Base-by-base conservation (phyloP, 92 coral and sea anemone genomes). In the Desmophyllum pertusum region DNA sequence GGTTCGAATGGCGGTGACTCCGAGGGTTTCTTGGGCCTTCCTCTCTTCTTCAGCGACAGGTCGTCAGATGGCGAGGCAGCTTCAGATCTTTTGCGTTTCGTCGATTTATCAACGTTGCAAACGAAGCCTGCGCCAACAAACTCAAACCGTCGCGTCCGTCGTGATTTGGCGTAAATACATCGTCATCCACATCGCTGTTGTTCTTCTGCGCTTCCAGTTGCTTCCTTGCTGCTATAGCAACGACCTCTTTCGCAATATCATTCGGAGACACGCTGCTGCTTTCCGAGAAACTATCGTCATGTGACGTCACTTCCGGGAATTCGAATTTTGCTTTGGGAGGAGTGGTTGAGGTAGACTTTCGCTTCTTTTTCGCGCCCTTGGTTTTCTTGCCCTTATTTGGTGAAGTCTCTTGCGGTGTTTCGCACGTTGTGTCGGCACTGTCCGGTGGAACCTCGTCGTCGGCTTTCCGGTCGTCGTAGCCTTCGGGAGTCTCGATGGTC, bases 131-230 rank as follows among this genome's bases (percentile, higher is more conserved):
- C 29, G 84, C 98, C 81, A 96, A 67, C 68, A 96, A 79, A 70
- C 90, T 90, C 82, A 96, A 83, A 17, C 96, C 98, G 17, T 89
- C 93, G 4, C 87, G 89, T 1, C 87, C 92, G 15, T 86, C 90
- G 21, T 59, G 88, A 36, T 57, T 86, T 4, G 89, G 46, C 25
- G 84, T 76, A 87, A 94, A 94, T 6, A 94, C 98, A 19, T 89
- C 92, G 77, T 94, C 98, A 64, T 94, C 94, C 13, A 91, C 84
- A 31, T 93, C 94, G 39, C 78, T 69, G 52, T 72, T 87, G 70
- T 77, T 87, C 53, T 84, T 88, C 50, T 73, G 87, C 38, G 87
- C 82, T 63, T 84, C 82, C 82, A 46, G 35, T 37, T 55, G 90
- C 83, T 70, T 84, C 75, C 73, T 79, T 85, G 85, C 84, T 42